Base-by-base conservation (phyloP, 2,888 invertebrate species). In the Hydrotaea diabolus region DNA sequence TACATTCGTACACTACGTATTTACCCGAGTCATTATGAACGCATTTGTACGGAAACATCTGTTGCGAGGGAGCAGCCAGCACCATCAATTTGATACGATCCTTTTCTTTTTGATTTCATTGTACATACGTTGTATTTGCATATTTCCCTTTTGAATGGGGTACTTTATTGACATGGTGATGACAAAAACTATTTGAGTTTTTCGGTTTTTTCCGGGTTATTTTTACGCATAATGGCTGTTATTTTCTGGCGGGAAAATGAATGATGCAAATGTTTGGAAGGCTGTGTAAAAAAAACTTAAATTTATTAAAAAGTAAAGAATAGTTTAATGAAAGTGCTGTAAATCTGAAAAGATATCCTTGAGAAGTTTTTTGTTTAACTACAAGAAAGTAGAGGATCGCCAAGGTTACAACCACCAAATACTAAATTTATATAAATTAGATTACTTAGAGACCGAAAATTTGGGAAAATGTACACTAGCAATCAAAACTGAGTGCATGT, bases 11-110 rank as follows among this genome's bases (percentile, higher is more conserved):
- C 53, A n/a, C n/a, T 31, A 31, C 15, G 26, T 59, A 59, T 59
- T 59, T 59, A 9, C 69, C 46, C 23, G 11, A 80, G 87, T 85
- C 86, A 87, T 87, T 86, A 87, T 85, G 83, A 85, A 85, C 85
- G 83, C 87, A 87, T 86, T 86, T 86, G 82, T 23, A 23, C 39
- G 43, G 59, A 77, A 82, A 83, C 86, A 84, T 82, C 80, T 86
- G 83, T 69, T 69, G 46, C 11, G 46, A 17, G 43, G 69, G 69
- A 15, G 69, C 55, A 1, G 5, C 21, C 11, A 43, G 3, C n/a
- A n/a, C 39, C 39, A 66, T 21, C 66, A 66, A 64, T 66, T 39
- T 19, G 17, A 43, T 66, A 17, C 17, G 21, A 15, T 59, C 11
- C 23, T 23, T 15, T 49, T 49, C n/a, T n/a, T 31, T 59, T 62